Percentiles rank a stretch among this genome's conserved stretches.
These are phyloP conservation scores for Borostomias antarcticus DNA, from an alignment of 2,797 vertebrate genomes.

Conservation along the genomic window DNA sequence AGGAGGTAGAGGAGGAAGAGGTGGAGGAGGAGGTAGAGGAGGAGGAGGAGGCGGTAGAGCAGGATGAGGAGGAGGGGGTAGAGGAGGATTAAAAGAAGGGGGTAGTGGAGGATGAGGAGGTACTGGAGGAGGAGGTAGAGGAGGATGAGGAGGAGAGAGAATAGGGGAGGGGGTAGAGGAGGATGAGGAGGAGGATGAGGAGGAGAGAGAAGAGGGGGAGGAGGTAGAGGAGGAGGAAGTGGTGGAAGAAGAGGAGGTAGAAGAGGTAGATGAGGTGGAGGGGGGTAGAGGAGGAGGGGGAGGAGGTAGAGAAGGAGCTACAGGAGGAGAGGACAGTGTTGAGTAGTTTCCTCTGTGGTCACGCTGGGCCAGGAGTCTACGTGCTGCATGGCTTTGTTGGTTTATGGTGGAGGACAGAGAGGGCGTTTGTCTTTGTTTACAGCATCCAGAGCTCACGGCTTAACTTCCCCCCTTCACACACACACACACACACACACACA, in stretches of 20 bases:
- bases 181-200: neutral
- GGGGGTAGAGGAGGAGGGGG: neutral
- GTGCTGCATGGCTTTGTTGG: neutral
- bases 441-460: conserved; percentile 52
- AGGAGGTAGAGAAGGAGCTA: neutral
- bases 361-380: neutral
- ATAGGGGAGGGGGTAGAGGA: conserved; percentile 15
- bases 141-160: conserved; percentile 16
- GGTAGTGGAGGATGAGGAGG: too few relatives aligned
- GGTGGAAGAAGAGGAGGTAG: conserved; percentile 18
- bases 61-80: too few relatives aligned
- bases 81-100: too few relatives aligned
- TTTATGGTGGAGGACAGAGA: neutral
- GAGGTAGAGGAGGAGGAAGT: conserved; percentile 14
- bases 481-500: conserved; percentile 2
- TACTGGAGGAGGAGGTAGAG: neutral
- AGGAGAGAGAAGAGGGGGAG: conserved; percentile 5
- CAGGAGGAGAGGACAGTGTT: neutral
- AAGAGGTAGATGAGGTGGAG: conserved; percentile 28
- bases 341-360: too few relatives aligned
- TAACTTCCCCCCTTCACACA: conserved; percentile 32
- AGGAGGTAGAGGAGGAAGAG: neutral
- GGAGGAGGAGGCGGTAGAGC: too few relatives aligned
- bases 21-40: conserved; percentile 8
- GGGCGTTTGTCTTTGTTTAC: conserved; percentile 35